Base-by-base conservation (phyloP, 2,888 invertebrate genomes). In the Eupithecia pulchellata region DNA sequence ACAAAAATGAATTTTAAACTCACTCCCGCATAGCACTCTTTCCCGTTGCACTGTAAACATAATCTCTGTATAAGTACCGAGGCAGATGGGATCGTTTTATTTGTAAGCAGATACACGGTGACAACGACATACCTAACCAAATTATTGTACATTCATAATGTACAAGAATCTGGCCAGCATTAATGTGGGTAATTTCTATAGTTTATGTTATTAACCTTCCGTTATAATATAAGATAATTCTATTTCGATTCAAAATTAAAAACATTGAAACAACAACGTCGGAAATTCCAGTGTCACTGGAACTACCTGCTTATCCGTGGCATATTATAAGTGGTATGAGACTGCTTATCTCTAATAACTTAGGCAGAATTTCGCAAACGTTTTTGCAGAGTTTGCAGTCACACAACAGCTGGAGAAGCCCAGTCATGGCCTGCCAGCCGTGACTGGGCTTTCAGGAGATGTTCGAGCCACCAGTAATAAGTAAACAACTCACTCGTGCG, bases 11-110 rank as follows among this genome's bases (percentile, higher is more conserved):
- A n/a, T 60, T 30, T 27, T 32, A 60, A 30, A 68, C 72, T 72
- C 47, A 72, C 72, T 47, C 72, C 72, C 32, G 42, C 55, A 29
- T 57, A 68, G 55, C 74, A 74, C 25, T 20, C 63, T n/a, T 69
- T 68, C 25, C 74, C 74, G 52, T 52, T 39, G 42, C 74, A 74
- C 74, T 74, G 74, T 20, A 68, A 71, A 61, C 25, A 67, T 32
- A 30, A 61, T 36, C 42, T 68, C 61, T n/a, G 17, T 13, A 36
- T 61, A 61, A 25, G 2, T 32, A 34, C 61, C 32, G 32, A 20
- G 34, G 5, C 61, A 36, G 34, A 34, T 36, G 34, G n/a, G 58
- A 60, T 60, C 32, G 9, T 58, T 27, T 29, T 30, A 58, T 58
- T 30, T 29, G 29, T n/a, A 32, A 34, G 1, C 1, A 60, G 8